phyloP scores from a whole-genome alignment of 2,888 invertebrate species.

The Calameuta idolon region DNA sequence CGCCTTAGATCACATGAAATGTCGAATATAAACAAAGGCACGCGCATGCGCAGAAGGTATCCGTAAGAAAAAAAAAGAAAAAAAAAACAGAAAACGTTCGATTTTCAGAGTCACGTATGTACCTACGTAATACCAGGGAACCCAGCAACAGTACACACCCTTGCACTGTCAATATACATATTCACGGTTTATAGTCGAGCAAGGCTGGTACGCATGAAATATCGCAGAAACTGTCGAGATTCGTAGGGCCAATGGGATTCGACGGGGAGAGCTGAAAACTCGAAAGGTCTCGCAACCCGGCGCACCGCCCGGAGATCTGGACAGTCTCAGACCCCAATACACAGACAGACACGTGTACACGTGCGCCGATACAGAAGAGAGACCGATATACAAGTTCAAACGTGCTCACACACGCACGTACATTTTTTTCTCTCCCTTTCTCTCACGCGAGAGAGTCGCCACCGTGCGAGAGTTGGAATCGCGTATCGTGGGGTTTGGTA shows the following conservation, averaged over 20 bases:
- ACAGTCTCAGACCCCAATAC: not conserved
- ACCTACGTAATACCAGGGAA: not conserved
- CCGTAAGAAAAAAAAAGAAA: not conserved
- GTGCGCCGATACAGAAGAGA: not conserved
- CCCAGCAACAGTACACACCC: not conserved
- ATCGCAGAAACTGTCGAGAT: not conserved
- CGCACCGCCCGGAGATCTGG: not conserved
- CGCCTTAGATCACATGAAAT: not conserved
- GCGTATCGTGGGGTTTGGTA: not conserved
- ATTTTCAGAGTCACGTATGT: not conserved
- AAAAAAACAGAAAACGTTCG: not conserved
- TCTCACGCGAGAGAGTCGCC: not conserved
- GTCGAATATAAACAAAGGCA: not conserved
- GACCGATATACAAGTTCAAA: not conserved
- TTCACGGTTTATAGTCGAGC: not conserved
- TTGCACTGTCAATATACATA: not conserved
- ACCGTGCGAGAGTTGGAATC: not conserved
- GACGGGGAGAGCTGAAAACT: not conserved
- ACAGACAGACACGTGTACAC: not conserved
- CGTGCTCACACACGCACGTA: not conserved
- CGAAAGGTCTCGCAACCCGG: not conserved
- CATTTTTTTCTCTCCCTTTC: not conserved
- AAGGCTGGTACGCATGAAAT: slow-evolving; percentile 3
- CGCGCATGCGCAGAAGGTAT: not conserved
- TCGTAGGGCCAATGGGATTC: not conserved